Base-by-base conservation (phyloP, 2,888 invertebrate species). In the Drosophila histrio region DNA sequence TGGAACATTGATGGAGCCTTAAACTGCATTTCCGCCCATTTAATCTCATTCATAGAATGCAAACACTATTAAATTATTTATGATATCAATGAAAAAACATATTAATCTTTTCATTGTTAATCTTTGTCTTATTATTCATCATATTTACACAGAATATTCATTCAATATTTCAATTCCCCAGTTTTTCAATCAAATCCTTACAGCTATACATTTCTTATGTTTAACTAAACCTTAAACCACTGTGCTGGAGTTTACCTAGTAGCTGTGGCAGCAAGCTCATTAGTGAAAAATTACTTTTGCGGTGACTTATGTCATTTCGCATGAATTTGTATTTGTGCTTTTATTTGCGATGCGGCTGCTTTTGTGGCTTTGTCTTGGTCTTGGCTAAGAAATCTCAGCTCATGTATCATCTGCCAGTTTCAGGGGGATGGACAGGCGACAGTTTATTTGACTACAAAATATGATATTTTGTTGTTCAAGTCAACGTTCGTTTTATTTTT, bases 211-310 rank as follows among this genome's bases (percentile, higher is more conserved):
- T n/a, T n/a, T n/a, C n/a, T n/a, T n/a, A n/a, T n/a, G n/a, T n/a
- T n/a, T n/a, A n/a, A 28, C n/a, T 22, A 1, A 11, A 15, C 1
- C 61, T 22, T 1, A 11, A 15, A 0, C 61, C 74, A 74, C 61
- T 71, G 76, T 74, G 57, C 68, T 15, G 13, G 49, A 46, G 58
- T 44, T 69, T 67, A 75, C 69, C 71, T 58, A 52, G 44, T 57
- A 41, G 41, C 64, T 68, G 50, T 19, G 56, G 66, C 67, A 70
- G 66, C 67, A 70, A 80, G 87, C 84, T 84, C 88, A 88, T 84
- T 84, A 84, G 88, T 84, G 84, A 84, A 84, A 84, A 84, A 84
- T 84, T 84, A 83, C 84, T 84, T 75, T 75, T 78, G 88, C 73
- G 86, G 84, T 88, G 88, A 84, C 88, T 84, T 84, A 84, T 84